phyloP scores from a whole-genome alignment of 2,113 vertebrate species.

The Cromileptes altivelis region DNA sequence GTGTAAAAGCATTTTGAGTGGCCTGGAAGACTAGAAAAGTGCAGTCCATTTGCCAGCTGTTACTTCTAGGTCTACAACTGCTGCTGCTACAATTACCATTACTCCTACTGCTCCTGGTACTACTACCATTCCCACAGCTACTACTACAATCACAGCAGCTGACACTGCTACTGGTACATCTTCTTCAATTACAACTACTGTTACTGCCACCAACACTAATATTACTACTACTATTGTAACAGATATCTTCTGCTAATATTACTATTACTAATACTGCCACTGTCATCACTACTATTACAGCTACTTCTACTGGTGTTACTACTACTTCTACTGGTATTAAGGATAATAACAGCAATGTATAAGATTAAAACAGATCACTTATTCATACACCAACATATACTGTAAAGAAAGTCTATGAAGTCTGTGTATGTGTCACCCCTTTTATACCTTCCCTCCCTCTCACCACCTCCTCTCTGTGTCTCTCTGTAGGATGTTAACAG shows the following conservation, averaged over 20 bases:
- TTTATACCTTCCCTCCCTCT: neutral
- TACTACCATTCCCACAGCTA: too few species aligned
- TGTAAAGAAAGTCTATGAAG: neutral
- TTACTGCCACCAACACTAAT: neutral
- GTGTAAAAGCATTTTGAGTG: too few species aligned
- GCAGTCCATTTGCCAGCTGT: too few species aligned
- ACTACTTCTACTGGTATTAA: too few species aligned
- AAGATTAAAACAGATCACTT: neutral
- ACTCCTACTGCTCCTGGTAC: too few species aligned
- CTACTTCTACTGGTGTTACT: neutral
- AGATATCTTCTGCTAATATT: neutral
- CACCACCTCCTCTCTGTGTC: neutral
- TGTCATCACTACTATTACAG: too few species aligned
- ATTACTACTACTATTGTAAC: neutral
- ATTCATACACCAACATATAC: neutral
- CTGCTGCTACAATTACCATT: neutral
- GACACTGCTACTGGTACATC: neutral
- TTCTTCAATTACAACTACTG: neutral
- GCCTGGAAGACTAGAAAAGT: too few species aligned
- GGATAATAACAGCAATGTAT: neutral
- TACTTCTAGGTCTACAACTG: too few species aligned
- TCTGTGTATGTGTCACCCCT: conserved; percentile 2
- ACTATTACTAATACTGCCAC: neutral
- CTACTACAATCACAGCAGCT: too few species aligned
- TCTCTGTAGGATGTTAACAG: conserved; percentile 82